These are phyloP conservation scores for Stigmatopora argus DNA, from an alignment of 2,113 vertebrate genomes.

Conservation along the genomic window DNA sequence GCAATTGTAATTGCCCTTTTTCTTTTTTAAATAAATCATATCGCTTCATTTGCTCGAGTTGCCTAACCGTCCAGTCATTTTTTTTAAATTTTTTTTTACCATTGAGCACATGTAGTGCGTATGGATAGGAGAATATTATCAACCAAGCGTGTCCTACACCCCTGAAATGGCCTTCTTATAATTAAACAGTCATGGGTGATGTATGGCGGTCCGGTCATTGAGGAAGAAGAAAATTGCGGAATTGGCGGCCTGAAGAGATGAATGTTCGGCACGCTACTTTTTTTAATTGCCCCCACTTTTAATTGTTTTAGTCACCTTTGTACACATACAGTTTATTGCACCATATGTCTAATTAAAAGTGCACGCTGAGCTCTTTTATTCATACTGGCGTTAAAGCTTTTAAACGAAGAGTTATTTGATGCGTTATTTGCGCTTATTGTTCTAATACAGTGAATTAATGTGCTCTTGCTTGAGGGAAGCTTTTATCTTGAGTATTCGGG, in stretches of 20 bases:
- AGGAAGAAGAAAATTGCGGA: slow-evolving; percentile 30
- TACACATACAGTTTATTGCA: slow-evolving; percentile 25
- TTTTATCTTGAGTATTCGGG: background rate
- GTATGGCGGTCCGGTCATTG: slow-evolving; percentile 53
- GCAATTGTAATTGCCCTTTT: background rate
- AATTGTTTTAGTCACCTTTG: slow-evolving; percentile 54
- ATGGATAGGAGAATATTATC: slow-evolving; percentile 9
- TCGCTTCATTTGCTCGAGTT: slow-evolving; percentile 19
- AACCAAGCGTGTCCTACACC: slow-evolving; percentile 22
- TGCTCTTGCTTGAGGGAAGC: background rate
- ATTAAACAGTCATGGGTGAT: slow-evolving; percentile 66
- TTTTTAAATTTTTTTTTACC: slow-evolving; percentile 31
- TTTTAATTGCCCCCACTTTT: slow-evolving; percentile 47
- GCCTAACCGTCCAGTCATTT: slow-evolving; percentile 28
- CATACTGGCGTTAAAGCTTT: slow-evolving; percentile 16
- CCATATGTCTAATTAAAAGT: slow-evolving; percentile 38
- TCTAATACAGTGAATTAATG: background rate
- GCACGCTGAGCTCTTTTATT: slow-evolving; percentile 8
- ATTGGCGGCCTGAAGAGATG: slow-evolving; percentile 43
- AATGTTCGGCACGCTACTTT: slow-evolving; percentile 28
- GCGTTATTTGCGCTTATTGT: slow-evolving; percentile 24
- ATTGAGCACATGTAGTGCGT: slow-evolving; percentile 20
- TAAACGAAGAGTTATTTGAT: slow-evolving; percentile 1
- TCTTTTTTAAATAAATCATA: background rate
- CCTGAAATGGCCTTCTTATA: slow-evolving; percentile 50